Evolutionary conservation across 2,113 vertebrate species (phyloP).

Genomic region (Regulus satrapa): DNA sequence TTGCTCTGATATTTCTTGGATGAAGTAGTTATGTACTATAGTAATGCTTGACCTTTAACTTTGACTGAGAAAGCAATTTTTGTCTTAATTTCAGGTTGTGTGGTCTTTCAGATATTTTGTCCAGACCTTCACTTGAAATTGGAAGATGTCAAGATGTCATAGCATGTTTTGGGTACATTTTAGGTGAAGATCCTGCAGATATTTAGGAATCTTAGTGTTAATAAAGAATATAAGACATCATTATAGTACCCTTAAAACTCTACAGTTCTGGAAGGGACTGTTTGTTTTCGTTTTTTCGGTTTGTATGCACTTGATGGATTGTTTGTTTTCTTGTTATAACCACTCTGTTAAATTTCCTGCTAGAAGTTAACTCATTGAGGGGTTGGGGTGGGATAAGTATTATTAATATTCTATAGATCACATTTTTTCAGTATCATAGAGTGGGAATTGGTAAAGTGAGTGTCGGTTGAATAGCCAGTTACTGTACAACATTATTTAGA

Average conservation of each 20-base stretch:
- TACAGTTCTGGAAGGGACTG: background rate
- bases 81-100: background rate
- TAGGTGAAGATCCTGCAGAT: background rate
- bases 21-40: background rate
- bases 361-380: background rate
- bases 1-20: background rate
- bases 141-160: background rate
- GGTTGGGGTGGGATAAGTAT: background rate
- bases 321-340: background rate
- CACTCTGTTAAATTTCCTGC: background rate
- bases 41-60: background rate
- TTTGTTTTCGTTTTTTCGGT: background rate
- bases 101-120: background rate
- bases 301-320: accelerated
- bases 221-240: background rate
- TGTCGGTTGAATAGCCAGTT: background rate
- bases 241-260: background rate
- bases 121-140: background rate
- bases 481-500: background rate
- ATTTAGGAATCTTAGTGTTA: background rate
- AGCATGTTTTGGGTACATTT: background rate
- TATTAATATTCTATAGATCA: background rate
- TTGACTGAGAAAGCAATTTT: background rate
- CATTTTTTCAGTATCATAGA: background rate
- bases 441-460: background rate